Percentiles rank a stretch among this genome's conserved stretches.
Conservation (phyloP, 1,140 invertebrate species). For the Bombus balteatus region DNA sequence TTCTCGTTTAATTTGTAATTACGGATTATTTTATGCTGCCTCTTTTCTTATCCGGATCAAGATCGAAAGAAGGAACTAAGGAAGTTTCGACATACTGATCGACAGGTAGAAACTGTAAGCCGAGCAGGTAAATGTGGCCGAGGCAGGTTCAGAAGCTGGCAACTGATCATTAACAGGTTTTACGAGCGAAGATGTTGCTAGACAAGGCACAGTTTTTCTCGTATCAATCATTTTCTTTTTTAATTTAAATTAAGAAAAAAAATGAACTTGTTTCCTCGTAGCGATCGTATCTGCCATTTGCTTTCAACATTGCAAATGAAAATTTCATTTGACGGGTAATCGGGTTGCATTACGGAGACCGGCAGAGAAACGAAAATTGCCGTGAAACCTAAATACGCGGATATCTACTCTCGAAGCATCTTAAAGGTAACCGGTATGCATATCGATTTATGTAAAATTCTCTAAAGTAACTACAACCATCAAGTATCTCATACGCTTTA, state of each 20-base stretch:
- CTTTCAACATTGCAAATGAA: constrained; percentile 1
- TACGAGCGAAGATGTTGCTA: constrained; percentile 35
- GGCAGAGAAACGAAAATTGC: not conserved
- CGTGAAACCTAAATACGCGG: not conserved
- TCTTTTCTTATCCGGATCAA: not conserved
- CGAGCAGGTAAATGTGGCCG: constrained; percentile 15
- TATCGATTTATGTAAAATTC: not conserved
- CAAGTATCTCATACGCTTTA: not conserved
- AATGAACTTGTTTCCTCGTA: not conserved
- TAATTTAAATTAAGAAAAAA: not conserved
- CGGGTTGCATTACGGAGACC: not conserved
- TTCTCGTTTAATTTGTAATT: not conserved
- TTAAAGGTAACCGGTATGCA: not conserved
- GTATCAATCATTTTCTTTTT: not conserved
- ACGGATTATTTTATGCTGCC: not conserved
- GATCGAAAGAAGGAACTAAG: constrained; percentile 27
- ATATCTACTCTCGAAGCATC: not conserved
- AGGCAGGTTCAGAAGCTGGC: constrained; percentile 21
- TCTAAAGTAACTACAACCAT: not conserved
- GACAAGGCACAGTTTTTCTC: constrained; percentile 1
- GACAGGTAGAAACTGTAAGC: constrained; percentile 15
- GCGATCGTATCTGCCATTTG: too few relatives aligned
- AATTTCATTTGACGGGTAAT: constrained; percentile 1
- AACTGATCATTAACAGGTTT: constrained; percentile 49
- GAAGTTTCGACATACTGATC: constrained; percentile 22